A percentile compares a stretch with the other conserved stretches of the same genome.
These are phyloP conservation scores for Torymus tubicola DNA, from an alignment of 2,888 invertebrate genomes.

Conservation along the genomic window DNA sequence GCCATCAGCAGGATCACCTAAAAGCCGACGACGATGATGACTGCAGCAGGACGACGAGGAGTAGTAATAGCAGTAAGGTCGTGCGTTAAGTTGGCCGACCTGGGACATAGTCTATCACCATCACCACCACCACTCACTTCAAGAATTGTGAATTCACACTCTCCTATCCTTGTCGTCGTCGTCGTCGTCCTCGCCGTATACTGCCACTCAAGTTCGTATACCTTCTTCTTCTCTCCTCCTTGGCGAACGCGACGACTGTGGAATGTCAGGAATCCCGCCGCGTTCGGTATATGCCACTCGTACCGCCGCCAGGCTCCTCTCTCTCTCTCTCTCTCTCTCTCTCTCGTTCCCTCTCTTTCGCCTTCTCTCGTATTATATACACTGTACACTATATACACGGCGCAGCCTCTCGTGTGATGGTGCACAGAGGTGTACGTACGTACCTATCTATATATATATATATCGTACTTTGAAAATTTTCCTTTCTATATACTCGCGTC, in stretches of 20 bases:
- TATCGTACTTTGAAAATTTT: too few species aligned
- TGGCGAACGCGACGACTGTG: slow-evolving; percentile 19
- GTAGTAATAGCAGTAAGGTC: too few species aligned
- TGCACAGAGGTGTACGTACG: too few species aligned
- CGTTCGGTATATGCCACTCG: slow-evolving; percentile 53
- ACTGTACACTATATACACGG: too few species aligned
- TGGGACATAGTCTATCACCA: slow-evolving; percentile 61
- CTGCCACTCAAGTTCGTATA: too few species aligned
- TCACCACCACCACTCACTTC: slow-evolving; percentile 13
- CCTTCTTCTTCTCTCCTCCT: slow-evolving; percentile 3
- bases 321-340: slow-evolving; percentile 16
- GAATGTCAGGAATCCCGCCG: slow-evolving; percentile 63
- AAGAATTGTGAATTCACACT: too few species aligned
- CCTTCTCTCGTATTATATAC: not conserved
- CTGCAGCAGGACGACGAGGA: slow-evolving; percentile 12
- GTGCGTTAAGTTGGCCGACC: slow-evolving; percentile 65
- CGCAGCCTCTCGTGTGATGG: too few species aligned
- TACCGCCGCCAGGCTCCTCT: slow-evolving; percentile 55
- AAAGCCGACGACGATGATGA: not conserved
- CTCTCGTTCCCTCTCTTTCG: not conserved
- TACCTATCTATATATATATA: too few species aligned
- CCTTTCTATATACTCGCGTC: too few species aligned
- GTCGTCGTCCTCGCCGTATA: not conserved
- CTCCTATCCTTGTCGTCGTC: too few species aligned
- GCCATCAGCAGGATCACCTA: slow-evolving; percentile 11